phyloP scores from a whole-genome alignment of 1,140 invertebrate species.

The Brachionus paranguensis region DNA sequence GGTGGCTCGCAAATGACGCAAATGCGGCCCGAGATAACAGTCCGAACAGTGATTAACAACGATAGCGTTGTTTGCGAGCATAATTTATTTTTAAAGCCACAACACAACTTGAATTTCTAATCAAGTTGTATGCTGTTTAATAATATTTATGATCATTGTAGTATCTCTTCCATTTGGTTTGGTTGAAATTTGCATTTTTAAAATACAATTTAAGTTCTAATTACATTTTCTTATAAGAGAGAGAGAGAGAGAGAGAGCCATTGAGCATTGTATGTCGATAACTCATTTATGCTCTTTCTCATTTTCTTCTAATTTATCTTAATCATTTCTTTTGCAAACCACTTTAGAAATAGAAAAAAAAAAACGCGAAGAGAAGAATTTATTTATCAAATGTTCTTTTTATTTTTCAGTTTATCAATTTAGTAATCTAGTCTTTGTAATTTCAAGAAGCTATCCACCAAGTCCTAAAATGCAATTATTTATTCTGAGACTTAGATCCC shows the following conservation, averaged over 20 bases:
- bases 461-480: too few species aligned
- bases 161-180: neutral
- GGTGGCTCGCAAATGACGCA: neutral
- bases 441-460: neutral
- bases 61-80: neutral
- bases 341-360: neutral
- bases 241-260: neutral
- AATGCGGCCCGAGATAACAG: neutral
- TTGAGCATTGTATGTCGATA: neutral
- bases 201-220: neutral
- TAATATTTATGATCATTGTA: constrained; percentile 20
- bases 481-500: neutral
- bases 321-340: neutral
- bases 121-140: constrained; percentile 20
- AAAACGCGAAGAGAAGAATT: neutral
- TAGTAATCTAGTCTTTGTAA: neutral
- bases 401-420: neutral
- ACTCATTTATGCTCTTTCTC: neutral
- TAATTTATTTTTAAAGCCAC: neutral
- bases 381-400: neutral
- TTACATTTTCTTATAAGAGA: constrained; percentile 6
- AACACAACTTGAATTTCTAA: neutral
- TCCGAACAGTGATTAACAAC: neutral
- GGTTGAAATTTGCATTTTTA: constrained; percentile 10
- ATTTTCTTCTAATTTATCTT: constrained; percentile 2